Evolutionary conservation across 2,113 vertebrate species (phyloP).

Genomic region (Ascaphus truei): DNA sequence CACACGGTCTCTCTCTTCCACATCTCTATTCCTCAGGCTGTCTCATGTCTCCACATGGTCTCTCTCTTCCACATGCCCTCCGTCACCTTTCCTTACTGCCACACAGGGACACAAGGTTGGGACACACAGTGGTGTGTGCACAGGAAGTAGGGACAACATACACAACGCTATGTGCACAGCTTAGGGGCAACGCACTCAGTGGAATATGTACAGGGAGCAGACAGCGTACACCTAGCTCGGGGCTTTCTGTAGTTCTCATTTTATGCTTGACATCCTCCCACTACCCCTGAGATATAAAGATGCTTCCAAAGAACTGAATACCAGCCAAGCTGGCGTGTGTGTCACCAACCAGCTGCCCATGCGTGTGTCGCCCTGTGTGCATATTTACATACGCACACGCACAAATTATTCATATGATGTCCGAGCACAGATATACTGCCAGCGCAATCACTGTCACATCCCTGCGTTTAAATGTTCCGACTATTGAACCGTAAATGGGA

Average conservation of each 20-base stretch:
- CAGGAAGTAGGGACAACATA: no score
- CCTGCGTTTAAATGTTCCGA: background rate
- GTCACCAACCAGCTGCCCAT: background rate
- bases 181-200: no score
- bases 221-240: background rate
- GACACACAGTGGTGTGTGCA: background rate
- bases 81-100: no score
- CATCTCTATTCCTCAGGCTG: no score
- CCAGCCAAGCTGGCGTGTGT: background rate
- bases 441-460: background rate
- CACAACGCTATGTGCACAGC: no score
- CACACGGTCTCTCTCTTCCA: no score
- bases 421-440: background rate
- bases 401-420: constrained; percentile 11
- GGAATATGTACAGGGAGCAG: background rate
- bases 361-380: background rate
- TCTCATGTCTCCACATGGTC: no score
- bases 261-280: background rate
- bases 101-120: no score
- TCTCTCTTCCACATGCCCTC: no score
- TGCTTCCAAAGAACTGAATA: constrained; percentile 2
- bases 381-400: background rate
- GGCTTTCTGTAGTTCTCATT: constrained; percentile 18
- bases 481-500: constrained; percentile 1
- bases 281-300: background rate